phyloP scores from a whole-genome alignment of 2,797 vertebrate genomes.

The Rhinophrynus dorsalis region DNA sequence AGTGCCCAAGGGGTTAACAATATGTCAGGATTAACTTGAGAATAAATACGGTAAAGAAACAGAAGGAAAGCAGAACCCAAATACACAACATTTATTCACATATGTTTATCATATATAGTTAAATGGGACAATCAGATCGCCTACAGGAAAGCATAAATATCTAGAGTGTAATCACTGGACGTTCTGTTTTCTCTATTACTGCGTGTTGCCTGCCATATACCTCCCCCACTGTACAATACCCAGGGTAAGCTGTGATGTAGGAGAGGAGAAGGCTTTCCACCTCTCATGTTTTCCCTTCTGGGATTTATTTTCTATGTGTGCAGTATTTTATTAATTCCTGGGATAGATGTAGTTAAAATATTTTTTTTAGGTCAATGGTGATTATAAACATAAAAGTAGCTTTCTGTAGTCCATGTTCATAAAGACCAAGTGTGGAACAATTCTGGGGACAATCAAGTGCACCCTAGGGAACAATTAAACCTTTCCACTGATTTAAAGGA shows the following conservation, averaged over 20 bases:
- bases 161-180: slow-evolving; percentile 34
- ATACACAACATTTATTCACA: slow-evolving; percentile 3
- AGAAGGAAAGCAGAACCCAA: not conserved
- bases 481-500: too few relatives aligned
- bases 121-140: slow-evolving; percentile 30
- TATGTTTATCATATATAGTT: slow-evolving; percentile 37
- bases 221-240: slow-evolving; percentile 31
- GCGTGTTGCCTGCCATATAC: slow-evolving; percentile 10
- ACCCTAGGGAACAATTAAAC: too few relatives aligned
- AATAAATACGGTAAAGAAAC: not conserved
- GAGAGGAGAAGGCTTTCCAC: not conserved
- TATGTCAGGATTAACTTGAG: not conserved
- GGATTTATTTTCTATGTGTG: not conserved
- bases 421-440: too few relatives aligned
- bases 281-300: not conserved
- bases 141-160: slow-evolving; percentile 41
- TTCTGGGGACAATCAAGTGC: too few relatives aligned
- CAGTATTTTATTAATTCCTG: slow-evolving; percentile 9
- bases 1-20: too few relatives aligned
- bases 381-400: not conserved
- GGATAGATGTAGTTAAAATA: not conserved
- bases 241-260: slow-evolving; percentile 23
- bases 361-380: slow-evolving; percentile 19
- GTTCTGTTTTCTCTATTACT: slow-evolving; percentile 40
- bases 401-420: too few relatives aligned